Percentiles rank a stretch among this genome's conserved stretches.
Conservation (phyloP, 2,888 invertebrate genomes). For the Scaptomyza flava region DNA sequence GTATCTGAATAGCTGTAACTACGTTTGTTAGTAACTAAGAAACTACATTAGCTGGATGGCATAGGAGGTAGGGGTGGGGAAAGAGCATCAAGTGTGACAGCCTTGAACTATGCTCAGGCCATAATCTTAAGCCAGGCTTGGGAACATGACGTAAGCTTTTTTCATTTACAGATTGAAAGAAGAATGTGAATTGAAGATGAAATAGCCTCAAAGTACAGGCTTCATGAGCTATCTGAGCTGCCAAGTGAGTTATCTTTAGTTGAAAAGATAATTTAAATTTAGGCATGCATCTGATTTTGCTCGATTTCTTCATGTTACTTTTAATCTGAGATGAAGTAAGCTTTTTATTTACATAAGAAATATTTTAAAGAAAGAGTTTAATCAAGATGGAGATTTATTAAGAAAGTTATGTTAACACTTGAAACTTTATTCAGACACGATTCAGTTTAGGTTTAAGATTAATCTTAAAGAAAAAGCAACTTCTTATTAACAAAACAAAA, state of each 20-base stretch:
- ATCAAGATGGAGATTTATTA: background rate
- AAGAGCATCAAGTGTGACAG: constrained; percentile 22
- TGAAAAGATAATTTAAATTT: background rate
- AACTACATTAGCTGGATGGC: constrained; percentile 21
- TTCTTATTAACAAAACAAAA: no score
- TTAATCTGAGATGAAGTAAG: background rate
- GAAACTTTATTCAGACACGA: background rate
- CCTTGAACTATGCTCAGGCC: constrained; percentile 47
- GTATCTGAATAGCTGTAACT: constrained; percentile 33
- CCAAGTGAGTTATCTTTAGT: constrained; percentile 15
- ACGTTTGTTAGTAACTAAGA: constrained; percentile 29
- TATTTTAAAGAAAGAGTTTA: background rate
- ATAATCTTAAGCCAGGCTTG: constrained; percentile 34
- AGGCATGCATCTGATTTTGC: background rate
- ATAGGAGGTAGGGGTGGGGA: background rate
- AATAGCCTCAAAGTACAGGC: background rate
- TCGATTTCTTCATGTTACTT: background rate
- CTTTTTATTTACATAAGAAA: constrained; percentile 1
- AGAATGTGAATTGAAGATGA: constrained; percentile 20
- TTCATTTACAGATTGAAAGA: constrained; percentile 6
- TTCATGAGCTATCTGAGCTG: background rate
- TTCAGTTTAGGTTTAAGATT: no score
- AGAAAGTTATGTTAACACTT: background rate
- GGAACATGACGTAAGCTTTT: constrained; percentile 51
- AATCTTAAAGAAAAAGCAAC: no score